phyloP scores from a whole-genome alignment of 2,888 invertebrate species.

The Metacarcinus magister region DNA sequence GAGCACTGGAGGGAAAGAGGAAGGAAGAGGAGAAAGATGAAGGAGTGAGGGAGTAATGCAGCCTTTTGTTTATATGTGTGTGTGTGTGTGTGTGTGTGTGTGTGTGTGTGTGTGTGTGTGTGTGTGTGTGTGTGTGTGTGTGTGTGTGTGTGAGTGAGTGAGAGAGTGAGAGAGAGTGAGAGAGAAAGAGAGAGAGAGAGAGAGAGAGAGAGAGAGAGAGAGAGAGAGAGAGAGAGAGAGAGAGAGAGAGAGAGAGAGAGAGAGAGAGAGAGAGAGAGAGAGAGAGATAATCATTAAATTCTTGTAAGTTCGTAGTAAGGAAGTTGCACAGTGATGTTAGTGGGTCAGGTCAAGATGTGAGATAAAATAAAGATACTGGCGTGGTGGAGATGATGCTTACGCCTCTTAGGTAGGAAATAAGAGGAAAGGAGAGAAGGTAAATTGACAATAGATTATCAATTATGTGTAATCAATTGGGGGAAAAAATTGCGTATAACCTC shows the following conservation, averaged over 20 bases:
- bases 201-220: not conserved
- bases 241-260: too few species aligned
- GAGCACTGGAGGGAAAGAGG: not conserved
- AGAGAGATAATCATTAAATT: too few species aligned
- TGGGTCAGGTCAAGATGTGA: not conserved
- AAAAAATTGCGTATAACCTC: too few species aligned
- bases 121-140: too few species aligned
- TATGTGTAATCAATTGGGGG: not conserved
- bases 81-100: slow-evolving; percentile 50
- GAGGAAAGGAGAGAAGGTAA: not conserved
- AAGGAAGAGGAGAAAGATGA: not conserved
- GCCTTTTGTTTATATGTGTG: not conserved
- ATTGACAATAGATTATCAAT: not conserved
- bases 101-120: not conserved
- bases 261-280: not conserved
- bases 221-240: too few species aligned
- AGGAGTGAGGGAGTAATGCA: not conserved
- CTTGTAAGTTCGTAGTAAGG: too few species aligned
- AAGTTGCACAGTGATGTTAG: too few species aligned
- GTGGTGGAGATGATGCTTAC: not conserved
- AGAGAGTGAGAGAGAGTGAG: not conserved
- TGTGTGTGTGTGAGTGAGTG: not conserved
- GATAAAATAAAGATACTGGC: not conserved
- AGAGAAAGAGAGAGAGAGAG: not conserved
- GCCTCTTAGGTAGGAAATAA: too few species aligned